phyloP scores from a whole-genome alignment of 2,113 vertebrate genomes.

The Anoplopoma fimbria region DNA sequence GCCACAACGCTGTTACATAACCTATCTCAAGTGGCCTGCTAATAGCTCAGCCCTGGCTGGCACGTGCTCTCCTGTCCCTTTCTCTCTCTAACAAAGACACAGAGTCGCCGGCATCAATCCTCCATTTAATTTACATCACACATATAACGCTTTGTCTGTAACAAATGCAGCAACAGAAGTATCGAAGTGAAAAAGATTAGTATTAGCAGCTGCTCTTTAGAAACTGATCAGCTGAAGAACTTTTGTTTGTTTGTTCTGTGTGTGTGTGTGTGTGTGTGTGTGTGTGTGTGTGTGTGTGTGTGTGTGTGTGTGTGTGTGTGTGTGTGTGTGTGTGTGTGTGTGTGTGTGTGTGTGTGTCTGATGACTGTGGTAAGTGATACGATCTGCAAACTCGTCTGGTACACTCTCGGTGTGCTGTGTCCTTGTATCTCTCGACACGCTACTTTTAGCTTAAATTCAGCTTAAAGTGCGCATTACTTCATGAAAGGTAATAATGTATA shows the following conservation, averaged over 20 bases:
- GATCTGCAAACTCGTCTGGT: constrained; percentile 5
- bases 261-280: not conserved
- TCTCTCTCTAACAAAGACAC: constrained; percentile 40
- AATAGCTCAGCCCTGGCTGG: constrained; percentile 83
- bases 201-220: constrained; percentile 35
- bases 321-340: not conserved
- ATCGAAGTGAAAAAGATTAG: not conserved
- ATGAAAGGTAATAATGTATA: not conserved
- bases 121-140: constrained; percentile 70
- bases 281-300: not conserved
- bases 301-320: constrained; percentile 2
- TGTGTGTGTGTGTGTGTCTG: not conserved
- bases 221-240: not conserved
- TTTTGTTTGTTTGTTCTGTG: not conserved
- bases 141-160: constrained; percentile 53
- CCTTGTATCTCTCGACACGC: constrained; percentile 1
- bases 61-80: constrained; percentile 80
- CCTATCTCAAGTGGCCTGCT: constrained; percentile 84
- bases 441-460: not conserved
- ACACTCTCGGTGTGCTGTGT: constrained; percentile 4
- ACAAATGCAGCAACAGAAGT: constrained; percentile 23
- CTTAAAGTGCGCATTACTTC: not conserved
- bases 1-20: constrained; percentile 84
- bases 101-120: constrained; percentile 55
- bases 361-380: not conserved